Conservation (phyloP, 2,888 invertebrate species). For the Heliconius ethilla region DNA sequence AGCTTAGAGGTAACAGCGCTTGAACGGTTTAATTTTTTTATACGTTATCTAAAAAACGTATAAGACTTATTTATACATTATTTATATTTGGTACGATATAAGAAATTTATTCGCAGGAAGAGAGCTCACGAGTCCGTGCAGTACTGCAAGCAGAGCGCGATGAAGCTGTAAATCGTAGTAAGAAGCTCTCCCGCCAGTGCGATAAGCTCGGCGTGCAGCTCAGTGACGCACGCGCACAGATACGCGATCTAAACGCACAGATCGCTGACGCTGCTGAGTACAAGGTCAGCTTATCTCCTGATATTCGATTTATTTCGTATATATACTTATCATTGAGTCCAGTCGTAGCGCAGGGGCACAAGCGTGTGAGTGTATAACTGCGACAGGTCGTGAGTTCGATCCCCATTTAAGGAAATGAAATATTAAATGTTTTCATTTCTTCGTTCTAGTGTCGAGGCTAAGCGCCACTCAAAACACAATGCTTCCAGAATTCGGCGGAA, state of each 20-base stretch:
- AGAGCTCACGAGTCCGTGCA: slow-evolving; percentile 72
- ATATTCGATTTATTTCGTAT: background rate
- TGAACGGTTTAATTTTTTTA: no score
- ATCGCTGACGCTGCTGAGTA: slow-evolving; percentile 92
- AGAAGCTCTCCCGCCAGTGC: slow-evolving; percentile 91
- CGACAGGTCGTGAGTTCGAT: no score
- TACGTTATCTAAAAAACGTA: no score
- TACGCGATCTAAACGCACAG: slow-evolving; percentile 92
- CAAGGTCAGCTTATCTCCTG: slow-evolving; percentile 81
- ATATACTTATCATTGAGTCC: no score
- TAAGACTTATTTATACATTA: background rate
- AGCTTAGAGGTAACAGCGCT: no score
- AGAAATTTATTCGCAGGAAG: slow-evolving; percentile 59
- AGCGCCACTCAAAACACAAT: no score
- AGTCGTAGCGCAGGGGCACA: no score
- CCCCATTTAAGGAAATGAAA: no score
- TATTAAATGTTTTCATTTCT: no score
- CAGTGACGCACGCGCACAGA: slow-evolving; percentile 89
- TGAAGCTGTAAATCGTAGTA: slow-evolving; percentile 85
- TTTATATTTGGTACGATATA: background rate
- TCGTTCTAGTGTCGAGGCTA: no score
- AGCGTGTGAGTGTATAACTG: no score
- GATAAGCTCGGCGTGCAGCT: slow-evolving; percentile 91
- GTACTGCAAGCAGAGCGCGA: slow-evolving; percentile 85
- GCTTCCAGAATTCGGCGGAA: no score